Percentiles rank a stretch among this genome's conserved stretches.
Evolutionary conservation across 2,888 invertebrate species (phyloP).

Genomic region (Piscicola geometra): DNA sequence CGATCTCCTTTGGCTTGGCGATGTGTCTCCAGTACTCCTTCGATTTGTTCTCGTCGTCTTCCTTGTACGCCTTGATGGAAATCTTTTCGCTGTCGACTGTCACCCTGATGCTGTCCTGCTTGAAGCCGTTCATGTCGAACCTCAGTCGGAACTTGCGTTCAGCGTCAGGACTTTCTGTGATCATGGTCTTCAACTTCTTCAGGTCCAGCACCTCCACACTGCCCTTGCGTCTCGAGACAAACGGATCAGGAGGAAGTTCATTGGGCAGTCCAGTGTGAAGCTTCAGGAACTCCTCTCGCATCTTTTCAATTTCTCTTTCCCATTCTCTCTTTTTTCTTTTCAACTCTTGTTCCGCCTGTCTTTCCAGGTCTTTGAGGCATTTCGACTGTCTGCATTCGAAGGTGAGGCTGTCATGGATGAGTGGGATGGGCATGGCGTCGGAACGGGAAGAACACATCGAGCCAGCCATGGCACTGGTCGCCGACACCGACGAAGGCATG

Average conservation of each 20-base stretch:
- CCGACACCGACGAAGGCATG: conserved; percentile 34
- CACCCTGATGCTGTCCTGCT: conserved; percentile 38
- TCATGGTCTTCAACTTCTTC: conserved; percentile 43
- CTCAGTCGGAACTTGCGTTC: conserved; percentile 42
- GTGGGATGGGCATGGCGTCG: conserved; percentile 37
- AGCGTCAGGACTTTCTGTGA: conserved; percentile 42
- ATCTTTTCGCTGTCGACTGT: conserved; percentile 41
- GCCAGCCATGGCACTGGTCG: conserved; percentile 29
- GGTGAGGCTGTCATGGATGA: conserved; percentile 40
- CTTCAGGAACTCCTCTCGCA: conserved; percentile 43
- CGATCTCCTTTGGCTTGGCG: conserved; percentile 43
- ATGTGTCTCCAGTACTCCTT: conserved; percentile 41
- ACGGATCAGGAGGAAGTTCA: conserved; percentile 41
- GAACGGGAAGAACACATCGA: conserved; percentile 21
- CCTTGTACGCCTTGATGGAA: conserved; percentile 39
- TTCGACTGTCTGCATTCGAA: conserved; percentile 41
- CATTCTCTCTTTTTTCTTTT: conserved; percentile 41
- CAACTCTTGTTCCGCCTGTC: conserved; percentile 41
- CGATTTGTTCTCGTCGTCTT: conserved; percentile 30
- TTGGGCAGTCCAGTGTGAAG: conserved; percentile 40
- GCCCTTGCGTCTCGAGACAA: conserved; percentile 42
- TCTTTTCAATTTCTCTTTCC: conserved; percentile 43
- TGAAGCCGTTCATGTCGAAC: conserved; percentile 41
- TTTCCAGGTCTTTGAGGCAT: conserved; percentile 42
- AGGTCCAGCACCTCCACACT: conserved; percentile 43